A percentile compares a stretch with the other conserved stretches of the same genome.
These are phyloP conservation scores for Hylaea fasciaria DNA, from an alignment of 2,888 invertebrate genomes.

Conservation along the genomic window DNA sequence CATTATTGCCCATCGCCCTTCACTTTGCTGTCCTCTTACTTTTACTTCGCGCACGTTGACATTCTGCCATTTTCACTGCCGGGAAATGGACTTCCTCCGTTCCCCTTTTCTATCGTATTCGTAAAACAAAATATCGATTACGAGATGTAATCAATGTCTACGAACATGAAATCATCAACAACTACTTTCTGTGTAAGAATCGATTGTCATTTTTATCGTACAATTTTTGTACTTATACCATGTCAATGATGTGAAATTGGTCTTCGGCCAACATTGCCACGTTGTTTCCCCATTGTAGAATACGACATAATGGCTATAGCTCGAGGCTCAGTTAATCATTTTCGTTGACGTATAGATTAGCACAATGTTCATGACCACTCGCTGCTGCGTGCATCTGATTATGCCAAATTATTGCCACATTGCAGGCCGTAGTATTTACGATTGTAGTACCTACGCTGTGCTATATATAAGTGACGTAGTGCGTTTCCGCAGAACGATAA, in stretches of 20 bases:
- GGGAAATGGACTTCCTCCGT: slow-evolving; percentile 19
- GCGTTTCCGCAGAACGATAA: slow-evolving; percentile 10
- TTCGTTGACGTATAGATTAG: background rate
- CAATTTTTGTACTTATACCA: too few species aligned
- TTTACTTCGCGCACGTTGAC: slow-evolving; percentile 21
- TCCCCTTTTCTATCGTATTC: background rate
- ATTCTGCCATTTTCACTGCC: slow-evolving; percentile 2
- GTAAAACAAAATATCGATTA: too few species aligned
- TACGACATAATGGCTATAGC: too few species aligned
- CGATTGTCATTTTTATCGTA: too few species aligned
- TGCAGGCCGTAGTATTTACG: slow-evolving; percentile 7
- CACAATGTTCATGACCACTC: background rate
- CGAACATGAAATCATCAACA: too few species aligned
- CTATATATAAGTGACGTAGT: background rate
- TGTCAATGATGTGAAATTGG: too few species aligned
- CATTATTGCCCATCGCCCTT: slow-evolving; percentile 20
- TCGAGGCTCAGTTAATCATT: background rate
- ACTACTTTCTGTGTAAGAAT: too few species aligned
- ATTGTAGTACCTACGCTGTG: too few species aligned
- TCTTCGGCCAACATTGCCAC: too few species aligned
- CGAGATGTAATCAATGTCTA: too few species aligned
- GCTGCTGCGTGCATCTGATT: slow-evolving; percentile 4
- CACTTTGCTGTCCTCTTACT: slow-evolving; percentile 26
- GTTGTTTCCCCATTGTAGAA: too few species aligned
- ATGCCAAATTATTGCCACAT: slow-evolving; percentile 7